These are phyloP conservation scores for Amiota communis DNA, from an alignment of 2,888 invertebrate genomes.

Conservation along the genomic window DNA sequence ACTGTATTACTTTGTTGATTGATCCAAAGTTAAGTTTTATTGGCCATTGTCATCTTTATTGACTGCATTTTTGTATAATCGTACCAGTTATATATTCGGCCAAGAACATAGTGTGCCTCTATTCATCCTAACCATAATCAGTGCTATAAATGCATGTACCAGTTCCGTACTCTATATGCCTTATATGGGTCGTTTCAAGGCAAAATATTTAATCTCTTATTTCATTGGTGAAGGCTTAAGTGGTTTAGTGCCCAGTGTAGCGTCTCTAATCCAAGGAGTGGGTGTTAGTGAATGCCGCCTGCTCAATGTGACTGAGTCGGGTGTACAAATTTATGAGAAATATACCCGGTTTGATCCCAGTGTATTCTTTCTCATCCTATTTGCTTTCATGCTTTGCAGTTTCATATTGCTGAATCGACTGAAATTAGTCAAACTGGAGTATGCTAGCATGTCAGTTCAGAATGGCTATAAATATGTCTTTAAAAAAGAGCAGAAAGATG, in stretches of 20 bases:
- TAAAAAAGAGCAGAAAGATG: slow-evolving; percentile 43
- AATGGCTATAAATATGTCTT: slow-evolving; percentile 71
- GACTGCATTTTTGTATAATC: slow-evolving; percentile 77
- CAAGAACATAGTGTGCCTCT: slow-evolving; percentile 76
- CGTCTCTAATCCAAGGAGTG: slow-evolving; percentile 86
- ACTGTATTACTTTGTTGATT: no score
- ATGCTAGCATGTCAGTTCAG: slow-evolving; percentile 68
- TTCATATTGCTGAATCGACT: slow-evolving; percentile 77
- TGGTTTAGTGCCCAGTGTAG: slow-evolving; percentile 85
- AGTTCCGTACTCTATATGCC: slow-evolving; percentile 91
- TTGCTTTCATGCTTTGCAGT: slow-evolving; percentile 78
- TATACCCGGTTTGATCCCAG: slow-evolving; percentile 78
- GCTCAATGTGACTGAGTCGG: slow-evolving; percentile 63
- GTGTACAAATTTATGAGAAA: slow-evolving; percentile 72
- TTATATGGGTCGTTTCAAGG: slow-evolving; percentile 83
- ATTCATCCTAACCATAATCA: slow-evolving; percentile 80
- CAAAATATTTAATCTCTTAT: slow-evolving; percentile 85
- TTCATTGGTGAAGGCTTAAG: slow-evolving; percentile 88
- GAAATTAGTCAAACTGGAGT: slow-evolving; percentile 63
- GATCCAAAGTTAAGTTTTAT: slow-evolving; percentile 75
- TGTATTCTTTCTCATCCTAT: slow-evolving; percentile 80
- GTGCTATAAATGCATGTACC: slow-evolving; percentile 80
- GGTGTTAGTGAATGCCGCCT: slow-evolving; percentile 77
- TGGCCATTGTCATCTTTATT: slow-evolving; percentile 76
- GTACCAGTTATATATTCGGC: slow-evolving; percentile 75